Base-by-base conservation (phyloP, 2,888 invertebrate genomes). In the Pristionchus maxplancki region DNA sequence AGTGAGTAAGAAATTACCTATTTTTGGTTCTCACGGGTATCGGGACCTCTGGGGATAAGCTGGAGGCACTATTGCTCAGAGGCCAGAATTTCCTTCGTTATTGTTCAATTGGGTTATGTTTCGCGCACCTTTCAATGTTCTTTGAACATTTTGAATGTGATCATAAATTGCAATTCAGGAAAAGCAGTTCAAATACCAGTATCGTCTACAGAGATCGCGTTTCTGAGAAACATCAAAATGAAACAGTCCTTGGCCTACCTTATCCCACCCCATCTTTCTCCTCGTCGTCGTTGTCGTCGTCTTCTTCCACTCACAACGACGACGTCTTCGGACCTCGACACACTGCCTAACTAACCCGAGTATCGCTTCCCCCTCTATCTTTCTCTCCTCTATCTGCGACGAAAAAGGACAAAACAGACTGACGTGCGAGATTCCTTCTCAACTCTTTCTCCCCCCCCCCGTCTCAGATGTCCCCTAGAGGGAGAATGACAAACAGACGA, bases 391-490 rank as follows among this genome's bases (percentile, higher is more conserved):
- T 67, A 31, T 67, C 67, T 44, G 28, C 71, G 17, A n/a, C 62
- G 5, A 67, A 34, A 71, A 71, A 71, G 71, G 37, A 37, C 71
- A 71, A 71, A 71, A 71, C 31, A 71, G 71, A 71, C 71, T 71
- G 71, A 71, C 71, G 71, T 71, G 71, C 15, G 13, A 34, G 64
- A 17, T 13, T 28, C 31, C 64, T 28, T 64, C 71, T 37, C 71
- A 40, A 58, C 71, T 40, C 71, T 74, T 31, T 67, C 37, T 37
- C 74, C 74, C 74, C 24, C 24, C 9, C 40, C 40, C 74, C 78
- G 1, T 78, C 78, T 78, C 78, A 78, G 78, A 78, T 78, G 78
- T 78, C 78, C 48, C 48, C 78, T 44, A 78, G n/a, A 48, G 78
- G 44, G 78, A 28, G n/a, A 48, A 78, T n/a, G 48, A 78, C 44